Base-by-base conservation (phyloP, 2,888 invertebrate genomes). In the Cyrtodaria siliqua region DNA sequence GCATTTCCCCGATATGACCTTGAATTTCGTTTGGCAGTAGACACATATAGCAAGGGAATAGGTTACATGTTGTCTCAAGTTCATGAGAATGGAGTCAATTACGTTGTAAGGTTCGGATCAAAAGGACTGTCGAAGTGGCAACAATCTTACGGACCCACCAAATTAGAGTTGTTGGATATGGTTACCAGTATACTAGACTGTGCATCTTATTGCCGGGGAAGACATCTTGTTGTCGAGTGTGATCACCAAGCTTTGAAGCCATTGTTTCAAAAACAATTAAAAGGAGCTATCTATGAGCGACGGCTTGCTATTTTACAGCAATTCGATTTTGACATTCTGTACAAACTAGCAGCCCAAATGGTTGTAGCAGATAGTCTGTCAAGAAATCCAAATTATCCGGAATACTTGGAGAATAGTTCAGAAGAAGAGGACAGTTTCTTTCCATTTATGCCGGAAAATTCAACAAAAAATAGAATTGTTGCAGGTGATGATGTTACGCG, bases 11-110 rank as follows among this genome's bases (percentile, higher is more conserved):
- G 57, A 9, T 84, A 57, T 66, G 79, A 82, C 40, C n/a, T 73
- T 1, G 47, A 57, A 27, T 80, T 82, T 57, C 42, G 64, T 4
- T 29, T 84, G 14, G 62, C 74, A 12, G 78, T 80, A n/a, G 82
- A 82, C 27, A 73, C 82, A 6, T 44, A 57, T 52, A 61, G 50
- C 6, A 50, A 72, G 12, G 82, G 84, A 0, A 78, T 79, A 12
- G 80, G 80, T 2, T 84, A 68, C 29, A 79, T 84, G 76, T 33
- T 82, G 6, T 80, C 78, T 38, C 80, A 80, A 38, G 40, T 72
- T 12, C 71, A 79, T 47, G 56, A 47, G 24, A 57, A 73, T 42
- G 62, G 44, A 6, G 29, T 18, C 9, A 26, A 50, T 9, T 42
- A 47, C 9, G 70, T 74, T 44, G 67, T 73, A 79, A 26, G 76